Evolutionary conservation across 2,113 vertebrate species (phyloP), one percentile per base, ranked within the genome.

Genomic region (Barnardius zonarius): DNA sequence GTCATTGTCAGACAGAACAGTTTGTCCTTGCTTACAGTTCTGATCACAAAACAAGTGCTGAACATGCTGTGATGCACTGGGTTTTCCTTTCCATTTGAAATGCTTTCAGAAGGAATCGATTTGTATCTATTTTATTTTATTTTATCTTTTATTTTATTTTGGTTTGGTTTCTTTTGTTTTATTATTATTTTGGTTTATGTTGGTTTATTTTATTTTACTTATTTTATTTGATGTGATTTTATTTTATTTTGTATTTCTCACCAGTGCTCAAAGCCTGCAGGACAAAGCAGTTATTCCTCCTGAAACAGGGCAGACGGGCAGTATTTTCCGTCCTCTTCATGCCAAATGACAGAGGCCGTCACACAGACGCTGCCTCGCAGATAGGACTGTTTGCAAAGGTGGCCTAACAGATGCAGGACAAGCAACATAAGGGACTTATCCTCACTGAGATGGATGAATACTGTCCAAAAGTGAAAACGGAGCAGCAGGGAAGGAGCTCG

Each of bases 11-110:
- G 68, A 33, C 28, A 66, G 25, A 92, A 70, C 61, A 81, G 19
- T 76, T 83, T 83, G 48, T 81, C 41, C 62, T 70, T 3, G 2
- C 39, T n/a, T 66, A 48, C 11, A 24, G 4, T 90, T 91, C n/a
- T 86, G 25, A 83, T 68, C 59, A 86, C 84, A 54, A 74, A 37
- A 31, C n/a, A 69, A 43, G 8, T 63, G 33, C 14, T 68, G 23
- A 25, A 59, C 0, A 0, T 35, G 52, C 63, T 68, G 35, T 46
- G 17, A 43, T 37, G 11, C 7, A 30, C 37, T 0, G 4, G 15
- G 37, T n/a, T 76, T 70, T 55, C 28, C 41, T 63, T 89, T 14
- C 35, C 9, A 9, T 76, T 76, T 75, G 66, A 69, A 83, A 51
- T 1, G 3, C 35, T 83, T 88, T 67, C 13, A 61, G 62, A 64